Conservation (phyloP, 2,888 invertebrate species). For the Metellina segmentata region DNA sequence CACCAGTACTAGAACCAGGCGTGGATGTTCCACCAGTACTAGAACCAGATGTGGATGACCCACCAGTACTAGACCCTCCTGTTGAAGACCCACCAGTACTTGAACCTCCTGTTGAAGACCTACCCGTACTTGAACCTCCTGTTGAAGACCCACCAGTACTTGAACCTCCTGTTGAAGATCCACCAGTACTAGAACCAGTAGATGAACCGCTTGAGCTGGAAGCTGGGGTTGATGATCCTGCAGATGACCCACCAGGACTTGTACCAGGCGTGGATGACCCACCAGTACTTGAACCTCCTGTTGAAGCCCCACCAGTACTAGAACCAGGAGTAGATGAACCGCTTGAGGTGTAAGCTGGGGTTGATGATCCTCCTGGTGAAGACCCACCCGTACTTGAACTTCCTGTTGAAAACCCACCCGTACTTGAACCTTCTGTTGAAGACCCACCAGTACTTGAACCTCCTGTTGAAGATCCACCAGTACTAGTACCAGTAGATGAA, state of each 20-base stretch:
- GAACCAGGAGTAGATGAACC: background rate
- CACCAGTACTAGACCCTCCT: background rate
- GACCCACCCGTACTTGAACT: background rate
- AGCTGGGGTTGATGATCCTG: background rate
- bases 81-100: background rate
- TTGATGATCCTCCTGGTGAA: background rate
- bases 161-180: conserved; percentile 6
- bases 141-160: background rate
- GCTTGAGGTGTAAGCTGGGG: background rate
- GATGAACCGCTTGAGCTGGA: background rate
- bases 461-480: background rate
- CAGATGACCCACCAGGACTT: conserved; percentile 5
- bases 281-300: background rate
- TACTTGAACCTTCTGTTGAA: background rate
- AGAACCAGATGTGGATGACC: background rate
- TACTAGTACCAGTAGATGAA: background rate
- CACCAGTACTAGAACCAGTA: background rate
- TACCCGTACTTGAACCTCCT: too few relatives aligned
- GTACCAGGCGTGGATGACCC: background rate
- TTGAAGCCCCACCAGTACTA: background rate
- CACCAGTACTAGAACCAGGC: background rate
- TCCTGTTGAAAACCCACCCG: background rate
- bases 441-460: background rate
- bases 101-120: background rate
- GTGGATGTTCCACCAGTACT: background rate